Evolutionary conservation across 2,888 invertebrate species (phyloP).

Genomic region (Diogma glabrata): DNA sequence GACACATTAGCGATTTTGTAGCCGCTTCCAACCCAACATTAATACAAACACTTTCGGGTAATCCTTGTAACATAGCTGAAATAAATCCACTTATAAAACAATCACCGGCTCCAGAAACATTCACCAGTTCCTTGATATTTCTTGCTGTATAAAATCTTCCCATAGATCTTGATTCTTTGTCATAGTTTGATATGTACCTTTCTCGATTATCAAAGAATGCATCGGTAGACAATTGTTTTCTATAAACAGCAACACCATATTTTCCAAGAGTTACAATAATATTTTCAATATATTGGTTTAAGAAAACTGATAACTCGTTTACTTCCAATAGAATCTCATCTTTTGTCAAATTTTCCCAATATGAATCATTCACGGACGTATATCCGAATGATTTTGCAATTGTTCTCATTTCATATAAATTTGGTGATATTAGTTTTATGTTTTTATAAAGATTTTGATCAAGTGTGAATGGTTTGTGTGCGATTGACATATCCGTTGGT

Average conservation of each 20-base stretch:
- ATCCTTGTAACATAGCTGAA: constrained; percentile 44
- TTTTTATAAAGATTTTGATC: constrained; percentile 25
- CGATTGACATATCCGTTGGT: constrained; percentile 73
- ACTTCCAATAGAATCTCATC: constrained; percentile 26
- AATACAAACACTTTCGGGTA: constrained; percentile 45
- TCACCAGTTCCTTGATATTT: constrained; percentile 41
- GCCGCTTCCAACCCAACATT: constrained; percentile 52
- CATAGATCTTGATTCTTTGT: constrained; percentile 14
- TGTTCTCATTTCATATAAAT: constrained; percentile 58
- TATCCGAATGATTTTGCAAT: constrained; percentile 45
- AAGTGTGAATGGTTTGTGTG: constrained; percentile 55
- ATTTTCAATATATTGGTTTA: constrained; percentile 42
- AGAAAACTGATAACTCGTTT: constrained; percentile 27
- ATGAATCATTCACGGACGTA: not conserved
- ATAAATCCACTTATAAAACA: constrained; percentile 63
- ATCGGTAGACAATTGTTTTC: constrained; percentile 18
- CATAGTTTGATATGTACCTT: constrained; percentile 20
- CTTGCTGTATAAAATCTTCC: constrained; percentile 37
- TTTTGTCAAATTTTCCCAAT: constrained; percentile 7
- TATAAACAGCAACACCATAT: constrained; percentile 43
- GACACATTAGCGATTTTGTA: constrained; percentile 43
- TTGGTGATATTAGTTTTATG: constrained; percentile 60
- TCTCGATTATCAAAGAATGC: constrained; percentile 16
- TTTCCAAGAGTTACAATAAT: constrained; percentile 51
- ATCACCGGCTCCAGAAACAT: constrained; percentile 77